Percentiles rank a stretch among this genome's conserved stretches.
These are phyloP conservation scores for Bergia puertoricense DNA, from an alignment of 92 coral and sea anemone species.

Conservation along the genomic window DNA sequence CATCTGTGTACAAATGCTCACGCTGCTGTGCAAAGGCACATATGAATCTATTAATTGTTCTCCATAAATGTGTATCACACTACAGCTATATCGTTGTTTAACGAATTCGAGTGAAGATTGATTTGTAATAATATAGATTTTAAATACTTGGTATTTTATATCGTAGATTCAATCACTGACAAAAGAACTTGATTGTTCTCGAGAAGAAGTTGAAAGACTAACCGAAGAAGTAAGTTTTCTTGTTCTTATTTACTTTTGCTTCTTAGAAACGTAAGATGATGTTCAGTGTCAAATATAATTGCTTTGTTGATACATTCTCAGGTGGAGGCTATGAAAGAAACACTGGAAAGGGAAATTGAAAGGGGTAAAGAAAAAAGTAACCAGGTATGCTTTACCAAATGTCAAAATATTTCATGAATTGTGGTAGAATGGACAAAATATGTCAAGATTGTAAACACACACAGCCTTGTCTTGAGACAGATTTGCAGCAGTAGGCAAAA, in stretches of 20 bases:
- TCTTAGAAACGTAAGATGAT: not conserved
- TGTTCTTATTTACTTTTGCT: too few relatives aligned
- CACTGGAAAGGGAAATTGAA: slow-evolving; percentile 46
- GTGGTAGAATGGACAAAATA: too few relatives aligned
- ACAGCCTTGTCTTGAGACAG: too few relatives aligned
- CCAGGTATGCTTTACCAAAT: slow-evolving; percentile 8
- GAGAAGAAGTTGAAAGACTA: slow-evolving; percentile 55
- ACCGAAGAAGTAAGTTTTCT: slow-evolving; percentile 54
- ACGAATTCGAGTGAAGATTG: not conserved
- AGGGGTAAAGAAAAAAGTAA: slow-evolving; percentile 28
- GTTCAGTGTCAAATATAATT: not conserved
- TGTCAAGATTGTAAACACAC: too few relatives aligned
- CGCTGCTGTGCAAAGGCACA: too few relatives aligned
- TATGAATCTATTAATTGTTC: too few relatives aligned
- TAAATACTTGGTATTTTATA: not conserved
- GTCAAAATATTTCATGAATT: too few relatives aligned
- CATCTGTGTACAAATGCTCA: too few relatives aligned
- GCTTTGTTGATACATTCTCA: not conserved
- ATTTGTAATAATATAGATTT: too few relatives aligned
- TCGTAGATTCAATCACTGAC: slow-evolving; percentile 55
- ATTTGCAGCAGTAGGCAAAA: too few relatives aligned
- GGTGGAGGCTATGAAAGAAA: slow-evolving; percentile 18
- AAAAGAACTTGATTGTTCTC: slow-evolving; percentile 48
- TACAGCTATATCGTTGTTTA: too few relatives aligned
- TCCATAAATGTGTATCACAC: too few relatives aligned